phyloP scores from a whole-genome alignment of 2,888 invertebrate genomes.

The Micropterix aruncella region DNA sequence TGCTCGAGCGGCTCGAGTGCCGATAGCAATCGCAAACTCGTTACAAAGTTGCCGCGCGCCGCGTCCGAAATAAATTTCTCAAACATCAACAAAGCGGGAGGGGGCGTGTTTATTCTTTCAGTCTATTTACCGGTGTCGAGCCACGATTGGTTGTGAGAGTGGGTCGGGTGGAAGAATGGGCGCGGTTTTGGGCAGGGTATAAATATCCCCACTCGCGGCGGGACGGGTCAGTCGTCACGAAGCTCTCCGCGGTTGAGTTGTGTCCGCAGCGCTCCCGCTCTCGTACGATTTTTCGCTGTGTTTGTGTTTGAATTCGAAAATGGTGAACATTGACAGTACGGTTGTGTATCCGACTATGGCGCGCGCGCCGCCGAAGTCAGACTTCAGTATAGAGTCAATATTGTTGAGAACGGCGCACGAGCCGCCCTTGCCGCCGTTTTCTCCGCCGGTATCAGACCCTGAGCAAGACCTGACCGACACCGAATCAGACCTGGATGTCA shows the following conservation, averaged over 20 bases:
- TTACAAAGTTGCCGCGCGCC: no score
- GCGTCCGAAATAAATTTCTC: no score
- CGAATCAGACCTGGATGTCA: constrained; percentile 64
- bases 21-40: no score
- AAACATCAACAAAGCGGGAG: no score
- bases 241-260: background rate
- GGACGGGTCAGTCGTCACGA: background rate
- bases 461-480: constrained; percentile 24
- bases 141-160: background rate
- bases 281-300: background rate
- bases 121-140: background rate
- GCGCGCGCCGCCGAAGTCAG: constrained; percentile 51
- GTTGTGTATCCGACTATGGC: constrained; percentile 24
- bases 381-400: constrained; percentile 71
- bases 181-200: background rate
- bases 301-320: constrained; percentile 17
- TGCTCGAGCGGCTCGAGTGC: no score
- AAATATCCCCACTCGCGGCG: background rate
- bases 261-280: background rate
- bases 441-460: constrained; percentile 13
- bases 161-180: background rate
- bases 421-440: constrained; percentile 26
- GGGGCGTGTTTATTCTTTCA: background rate
- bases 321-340: constrained; percentile 32
- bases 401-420: constrained; percentile 42